phyloP scores from a whole-genome alignment of 2,888 invertebrate species.

The Ormyrus pomaceus region DNA sequence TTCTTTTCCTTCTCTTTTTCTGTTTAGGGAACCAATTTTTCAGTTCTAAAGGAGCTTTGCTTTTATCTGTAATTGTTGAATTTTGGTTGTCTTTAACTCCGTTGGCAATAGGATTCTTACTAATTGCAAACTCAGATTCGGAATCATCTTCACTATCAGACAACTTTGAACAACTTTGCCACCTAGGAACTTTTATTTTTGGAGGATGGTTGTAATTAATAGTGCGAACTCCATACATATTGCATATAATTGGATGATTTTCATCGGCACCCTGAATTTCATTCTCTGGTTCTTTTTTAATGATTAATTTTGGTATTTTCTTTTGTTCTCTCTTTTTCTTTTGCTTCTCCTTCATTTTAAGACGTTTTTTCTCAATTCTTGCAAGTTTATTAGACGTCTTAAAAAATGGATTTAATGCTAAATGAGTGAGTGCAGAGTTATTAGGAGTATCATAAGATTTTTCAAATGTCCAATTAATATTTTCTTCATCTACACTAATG shows the following conservation, averaged over 20 bases:
- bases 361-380: conserved; percentile 2
- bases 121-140: not conserved
- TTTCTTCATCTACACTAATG: conserved; percentile 5
- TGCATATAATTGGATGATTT: conserved; percentile 55
- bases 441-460: not conserved
- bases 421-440: conserved; percentile 23
- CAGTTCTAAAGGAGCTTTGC: conserved; percentile 7
- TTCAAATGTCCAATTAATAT: conserved; percentile 47
- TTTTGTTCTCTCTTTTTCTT: conserved; percentile 4
- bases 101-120: not conserved
- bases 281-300: conserved; percentile 1
- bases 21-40: conserved; percentile 43
- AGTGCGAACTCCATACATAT: conserved; percentile 63
- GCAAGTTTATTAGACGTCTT: conserved; percentile 12
- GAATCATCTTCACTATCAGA: conserved; percentile 24
- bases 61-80: not conserved
- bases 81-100: not conserved
- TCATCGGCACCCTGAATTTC: conserved; percentile 9
- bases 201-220: conserved; percentile 60
- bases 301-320: not conserved
- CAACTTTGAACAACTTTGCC: conserved; percentile 14
- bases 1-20: not conserved
- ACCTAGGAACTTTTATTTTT: conserved; percentile 20
- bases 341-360: not conserved
- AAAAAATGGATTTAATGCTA: conserved; percentile 18